Evolutionary conservation across 1,140 invertebrate species (phyloP).

Genomic region (Drosophila athabasca): DNA sequence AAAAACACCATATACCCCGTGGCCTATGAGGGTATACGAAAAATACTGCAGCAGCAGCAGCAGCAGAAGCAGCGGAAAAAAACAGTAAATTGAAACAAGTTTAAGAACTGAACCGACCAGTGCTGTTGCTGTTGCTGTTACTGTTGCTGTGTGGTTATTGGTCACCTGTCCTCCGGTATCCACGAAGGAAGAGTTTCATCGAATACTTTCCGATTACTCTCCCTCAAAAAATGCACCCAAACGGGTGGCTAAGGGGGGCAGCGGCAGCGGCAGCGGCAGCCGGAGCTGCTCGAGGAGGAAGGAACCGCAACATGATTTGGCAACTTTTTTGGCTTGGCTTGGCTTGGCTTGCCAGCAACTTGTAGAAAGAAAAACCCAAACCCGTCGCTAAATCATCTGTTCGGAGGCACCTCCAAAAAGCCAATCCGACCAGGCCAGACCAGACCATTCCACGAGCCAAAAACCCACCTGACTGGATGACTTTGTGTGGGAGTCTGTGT

Average conservation of each 20-base stretch:
- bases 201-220: constrained; percentile 66
- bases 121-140: constrained; percentile 41
- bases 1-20: too few species aligned
- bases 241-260: background rate
- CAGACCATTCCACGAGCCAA: background rate
- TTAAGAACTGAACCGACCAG: constrained; percentile 73
- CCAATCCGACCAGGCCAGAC: background rate
- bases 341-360: constrained; percentile 56
- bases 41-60: constrained; percentile 11
- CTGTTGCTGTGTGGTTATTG: constrained; percentile 46
- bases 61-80: constrained; percentile 43
- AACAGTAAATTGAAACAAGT: constrained; percentile 75
- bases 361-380: constrained; percentile 44
- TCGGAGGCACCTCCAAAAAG: constrained; percentile 10
- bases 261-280: too few species aligned
- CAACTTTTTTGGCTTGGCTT: constrained; percentile 70
- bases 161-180: constrained; percentile 67
- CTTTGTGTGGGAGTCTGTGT: constrained; percentile 70
- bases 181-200: constrained; percentile 37
- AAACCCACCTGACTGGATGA: constrained; percentile 72
- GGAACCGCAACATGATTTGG: constrained; percentile 64
- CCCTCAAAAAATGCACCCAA: constrained; percentile 50
- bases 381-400: constrained; percentile 75
- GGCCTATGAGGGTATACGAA: constrained; percentile 18
- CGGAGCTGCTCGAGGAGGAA: too few species aligned